These are phyloP conservation scores for Drosophila miranda DNA, from an alignment of 1,140 invertebrate genomes.

Conservation along the genomic window DNA sequence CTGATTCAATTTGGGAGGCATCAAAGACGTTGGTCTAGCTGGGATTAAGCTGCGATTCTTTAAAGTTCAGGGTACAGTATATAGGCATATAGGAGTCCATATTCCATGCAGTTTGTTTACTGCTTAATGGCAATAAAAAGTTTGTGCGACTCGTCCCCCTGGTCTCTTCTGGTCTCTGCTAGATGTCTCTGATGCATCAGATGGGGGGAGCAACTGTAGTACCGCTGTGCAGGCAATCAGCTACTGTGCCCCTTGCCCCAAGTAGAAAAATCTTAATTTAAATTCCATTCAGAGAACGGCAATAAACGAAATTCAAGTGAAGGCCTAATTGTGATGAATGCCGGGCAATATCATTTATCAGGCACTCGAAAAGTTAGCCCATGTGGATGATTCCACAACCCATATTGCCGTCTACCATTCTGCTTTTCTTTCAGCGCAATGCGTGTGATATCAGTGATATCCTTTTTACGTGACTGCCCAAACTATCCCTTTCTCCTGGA, in stretches of 20 bases:
- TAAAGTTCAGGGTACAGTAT: background rate
- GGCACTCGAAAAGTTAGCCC: conserved; percentile 6
- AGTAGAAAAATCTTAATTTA: no score
- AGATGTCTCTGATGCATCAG: no score
- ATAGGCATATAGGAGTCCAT: background rate
- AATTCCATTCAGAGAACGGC: background rate
- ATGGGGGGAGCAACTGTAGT: no score
- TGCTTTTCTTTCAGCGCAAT: conserved; percentile 66
- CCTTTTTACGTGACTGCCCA: conserved; percentile 75
- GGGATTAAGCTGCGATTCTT: background rate
- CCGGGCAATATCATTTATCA: conserved; percentile 25
- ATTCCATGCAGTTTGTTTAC: conserved; percentile 22
- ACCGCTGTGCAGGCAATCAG: no score
- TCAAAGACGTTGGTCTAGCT: conserved; percentile 19
- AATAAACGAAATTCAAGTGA: conserved; percentile 4
- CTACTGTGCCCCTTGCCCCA: no score
- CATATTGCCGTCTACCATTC: no score
- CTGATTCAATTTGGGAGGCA: conserved; percentile 42
- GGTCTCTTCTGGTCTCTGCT: background rate
- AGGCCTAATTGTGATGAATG: conserved; percentile 12
- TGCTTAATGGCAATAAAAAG: conserved; percentile 37
- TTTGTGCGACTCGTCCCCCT: conserved; percentile 27
- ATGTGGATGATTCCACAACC: background rate
- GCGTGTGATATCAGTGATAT: conserved; percentile 74
- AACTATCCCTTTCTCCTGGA: background rate